Evolutionary conservation across 2,113 vertebrate species (phyloP), one percentile per base, ranked within the genome.

Genomic region (Anthoscopus minutus): DNA sequence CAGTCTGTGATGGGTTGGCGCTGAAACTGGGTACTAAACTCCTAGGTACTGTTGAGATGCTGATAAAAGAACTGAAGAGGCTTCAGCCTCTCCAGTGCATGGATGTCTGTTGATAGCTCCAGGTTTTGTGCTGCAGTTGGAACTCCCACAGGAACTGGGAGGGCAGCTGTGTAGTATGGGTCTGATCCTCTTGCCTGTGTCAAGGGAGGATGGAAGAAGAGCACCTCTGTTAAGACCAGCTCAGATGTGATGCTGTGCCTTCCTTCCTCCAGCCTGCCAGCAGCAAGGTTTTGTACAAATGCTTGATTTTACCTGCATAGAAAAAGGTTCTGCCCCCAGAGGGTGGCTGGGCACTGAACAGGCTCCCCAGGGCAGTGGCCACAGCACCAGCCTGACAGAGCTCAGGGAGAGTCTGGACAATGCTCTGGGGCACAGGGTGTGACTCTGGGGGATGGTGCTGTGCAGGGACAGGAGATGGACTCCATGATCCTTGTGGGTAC

Each of bases 101-200:
- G 50, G 30, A 2, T 51, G 37, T 30, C 27, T 48, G 65, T 13
- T 7, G 3, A 4, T 17, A 35, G 38, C 50, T 82, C 48, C 27
- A 23, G 64, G 27, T 56, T 57, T 42, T 0, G 2, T 67, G 37
- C 67, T 69, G 69, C 33, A 25, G 4, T 7, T 73, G 47, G 25
- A 50, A 12, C 13, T 87, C 25, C 45, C 37, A 35, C 51, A 31
- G 27, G 37, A 66, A 56, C 8, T 45, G 27, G 24, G 56, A 80
- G 71, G 37, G 62, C 30, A 47, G 44, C n/a, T 86, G 48, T 5
- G 8, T 38, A 11, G 18, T 0, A 2, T 0, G 1, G 61, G 24
- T 19, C 37, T 15, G 60, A 30, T 40, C 15, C 19, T 58, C 45
- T 10, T 73, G 19, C 60, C 50, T 54, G 22, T 9, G 44, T 44